Evolutionary conservation across 1,140 invertebrate species (phyloP).

Genomic region (Drosophila sproati): DNA sequence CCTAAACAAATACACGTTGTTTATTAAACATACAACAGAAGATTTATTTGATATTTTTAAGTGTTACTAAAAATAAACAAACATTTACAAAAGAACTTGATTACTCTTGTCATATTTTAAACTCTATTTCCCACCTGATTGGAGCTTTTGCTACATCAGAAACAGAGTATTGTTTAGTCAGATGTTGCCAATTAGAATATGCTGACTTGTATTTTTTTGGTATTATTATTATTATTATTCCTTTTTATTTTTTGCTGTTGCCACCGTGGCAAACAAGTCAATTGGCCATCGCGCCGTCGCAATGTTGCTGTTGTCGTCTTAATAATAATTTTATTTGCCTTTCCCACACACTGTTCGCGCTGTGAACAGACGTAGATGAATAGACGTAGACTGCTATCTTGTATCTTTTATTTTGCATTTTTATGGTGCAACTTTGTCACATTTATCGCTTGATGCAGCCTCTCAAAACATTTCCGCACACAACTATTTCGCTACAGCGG

Average conservation of each 20-base stretch:
- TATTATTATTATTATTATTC: background rate
- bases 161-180: background rate
- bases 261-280: slow-evolving; percentile 48
- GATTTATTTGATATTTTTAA: too few species aligned
- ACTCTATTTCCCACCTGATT: too few species aligned
- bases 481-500: slow-evolving; percentile 66
- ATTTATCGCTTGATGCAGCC: slow-evolving; percentile 62
- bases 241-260: background rate
- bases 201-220: slow-evolving; percentile 2
- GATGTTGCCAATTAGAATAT: too few species aligned
- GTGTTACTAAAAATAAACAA: too few species aligned
- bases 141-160: background rate
- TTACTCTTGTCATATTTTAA: too few species aligned
- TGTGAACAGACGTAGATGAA: too few species aligned
- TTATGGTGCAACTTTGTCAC: slow-evolving; percentile 68
- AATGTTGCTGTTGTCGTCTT: slow-evolving; percentile 48
- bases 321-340: slow-evolving; percentile 77
- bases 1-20: too few species aligned
- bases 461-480: slow-evolving; percentile 63
- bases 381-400: slow-evolving; percentile 4
- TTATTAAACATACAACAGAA: too few species aligned
- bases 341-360: slow-evolving; percentile 60
- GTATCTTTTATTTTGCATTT: slow-evolving; percentile 67
- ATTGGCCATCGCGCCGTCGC: slow-evolving; percentile 37
- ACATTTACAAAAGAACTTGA: too few species aligned